Percentiles rank a stretch among this genome's conserved stretches.
These are phyloP conservation scores for Fistularia tabacaria DNA, from an alignment of 2,797 vertebrate genomes.

Conservation along the genomic window DNA sequence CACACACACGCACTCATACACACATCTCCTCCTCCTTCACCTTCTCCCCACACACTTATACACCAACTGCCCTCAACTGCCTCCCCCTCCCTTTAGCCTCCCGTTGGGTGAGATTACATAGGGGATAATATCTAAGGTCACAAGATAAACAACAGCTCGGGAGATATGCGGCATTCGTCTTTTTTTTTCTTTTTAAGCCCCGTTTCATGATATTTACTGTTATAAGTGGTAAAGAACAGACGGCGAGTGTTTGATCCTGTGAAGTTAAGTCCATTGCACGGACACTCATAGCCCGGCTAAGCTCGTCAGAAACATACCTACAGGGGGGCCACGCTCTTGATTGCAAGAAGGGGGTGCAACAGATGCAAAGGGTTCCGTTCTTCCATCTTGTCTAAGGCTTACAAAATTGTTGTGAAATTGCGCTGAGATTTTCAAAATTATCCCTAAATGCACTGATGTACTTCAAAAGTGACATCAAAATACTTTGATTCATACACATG, in stretches of 20 bases:
- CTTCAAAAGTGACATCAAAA: conserved; percentile 82
- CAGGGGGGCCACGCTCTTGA: conserved; percentile 43
- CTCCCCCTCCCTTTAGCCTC: conserved; percentile 12
- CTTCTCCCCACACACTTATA: background rate
- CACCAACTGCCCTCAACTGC: no score
- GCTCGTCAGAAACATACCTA: conserved; percentile 44
- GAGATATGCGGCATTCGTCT: conserved; percentile 8
- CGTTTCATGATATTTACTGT: background rate
- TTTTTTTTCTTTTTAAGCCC: background rate
- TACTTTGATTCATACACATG: conserved; percentile 76
- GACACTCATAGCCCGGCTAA: conserved; percentile 25
- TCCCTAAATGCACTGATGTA: conserved; percentile 71
- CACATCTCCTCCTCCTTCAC: conserved; percentile 14
- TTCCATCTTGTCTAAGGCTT: conserved; percentile 69
- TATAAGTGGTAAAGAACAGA: conserved; percentile 5
- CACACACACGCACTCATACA: no score
- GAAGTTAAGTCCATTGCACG: conserved; percentile 28
- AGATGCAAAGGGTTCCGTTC: conserved; percentile 45
- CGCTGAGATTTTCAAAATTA: conserved; percentile 66
- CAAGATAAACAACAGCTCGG: conserved; percentile 48
- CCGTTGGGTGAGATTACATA: conserved; percentile 40
- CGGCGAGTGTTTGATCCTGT: conserved; percentile 39
- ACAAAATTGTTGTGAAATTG: conserved; percentile 76
- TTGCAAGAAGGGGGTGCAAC: conserved; percentile 42
- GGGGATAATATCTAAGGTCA: conserved; percentile 49